Evolutionary conservation across 2,888 invertebrate species (phyloP), one percentile per base, ranked within the genome.

Genomic region (Dicycla oo): DNA sequence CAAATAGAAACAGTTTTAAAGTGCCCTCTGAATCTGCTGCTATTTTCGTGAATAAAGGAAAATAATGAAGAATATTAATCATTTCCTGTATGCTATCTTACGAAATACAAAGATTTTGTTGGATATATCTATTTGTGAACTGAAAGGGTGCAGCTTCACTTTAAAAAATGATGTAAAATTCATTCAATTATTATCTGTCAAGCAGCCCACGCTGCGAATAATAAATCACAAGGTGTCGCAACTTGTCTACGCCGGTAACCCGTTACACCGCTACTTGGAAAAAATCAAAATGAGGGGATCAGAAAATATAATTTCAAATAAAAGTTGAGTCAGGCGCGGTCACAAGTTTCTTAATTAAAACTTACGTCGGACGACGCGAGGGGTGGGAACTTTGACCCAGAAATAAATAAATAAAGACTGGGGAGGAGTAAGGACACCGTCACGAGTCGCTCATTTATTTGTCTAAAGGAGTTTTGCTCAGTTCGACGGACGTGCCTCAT

Each of bases 331-430:
- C 90, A 88, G 90, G 91, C 91, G 92, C 94, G 93, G 95, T 94
- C 95, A 93, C 95, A 96, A 96, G 96, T 96, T 96, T 96, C 95
- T 96, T 96, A 96, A 96, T 96, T 96, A 96, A 96, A 96, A 96
- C 96, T 96, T 96, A 95, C 91, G 94, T 94, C 91, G 91, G 93
- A 92, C 92, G 93, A 92, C 90, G 93, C 92, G 89, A 93, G 92
- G 93, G 94, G 93, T 90, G 92, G 89, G 90, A 91, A 91, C 93
- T 94, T 90, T 95, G 95, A 95, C 95, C 95, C 94, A 95, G 93
- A 95, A 95, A 95, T 95, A 95, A 94, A 95, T 95, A 95, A 95
- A 95, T 95, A 95, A 92, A 93, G 92, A 88, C 91, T 82, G 83
- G 90, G 84, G 84, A 89, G 88, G 88, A 91, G 89, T 89, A 88